Evolutionary conservation across 2,797 vertebrate genomes (phyloP), one percentile per base, ranked within the genome.

Genomic region (Pteronotus mesoamericanus): DNA sequence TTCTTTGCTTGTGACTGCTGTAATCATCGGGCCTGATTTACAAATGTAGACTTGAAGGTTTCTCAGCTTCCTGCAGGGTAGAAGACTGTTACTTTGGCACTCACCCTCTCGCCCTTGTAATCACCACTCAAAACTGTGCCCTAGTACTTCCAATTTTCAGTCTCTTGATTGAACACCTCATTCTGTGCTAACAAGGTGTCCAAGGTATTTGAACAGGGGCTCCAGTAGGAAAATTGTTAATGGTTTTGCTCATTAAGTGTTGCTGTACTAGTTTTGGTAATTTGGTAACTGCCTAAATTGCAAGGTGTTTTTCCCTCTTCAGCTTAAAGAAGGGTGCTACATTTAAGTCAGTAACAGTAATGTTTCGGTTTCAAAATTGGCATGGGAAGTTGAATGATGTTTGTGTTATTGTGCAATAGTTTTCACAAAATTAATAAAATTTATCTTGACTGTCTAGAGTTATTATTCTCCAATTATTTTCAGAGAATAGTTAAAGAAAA

Each of bases 11-110:
- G 99, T 99, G 99, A 99, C 99, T 99, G 99, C 99, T 99, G 99
- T 99, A 99, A 99, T 99, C 99, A 99, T 99, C 99, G 98, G 99
- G 99, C 98, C 99, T 99, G 99, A 99, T 99, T 99, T 99, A 99
- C 99, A 99, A 99, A 99, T 99, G 99, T 99, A 99, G 99, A 99
- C 99, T 99, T 99, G 99, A 99, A 99, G 99, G 99, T 99, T 99
- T 99, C 99, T 99, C 99, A 99, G 99, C 99, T 99, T 99, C 99
- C 99, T 99, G 99, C 98, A 97, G 99, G 98, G 99, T 99, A 98
- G 99, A 98, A 99, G 99, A 99, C 99, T 99, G 99, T 99, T 99
- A 99, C 99, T 98, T 99, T 98, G 98, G 99, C 99, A 99, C 99
- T 99, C 99, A 98, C 99, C 98, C 99, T 99, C 99, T 98, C 98